A percentile compares a stretch with the other conserved stretches of the same genome.
Conservation (phyloP, 2,888 invertebrate species). For the Yponomeuta cagnagella region DNA sequence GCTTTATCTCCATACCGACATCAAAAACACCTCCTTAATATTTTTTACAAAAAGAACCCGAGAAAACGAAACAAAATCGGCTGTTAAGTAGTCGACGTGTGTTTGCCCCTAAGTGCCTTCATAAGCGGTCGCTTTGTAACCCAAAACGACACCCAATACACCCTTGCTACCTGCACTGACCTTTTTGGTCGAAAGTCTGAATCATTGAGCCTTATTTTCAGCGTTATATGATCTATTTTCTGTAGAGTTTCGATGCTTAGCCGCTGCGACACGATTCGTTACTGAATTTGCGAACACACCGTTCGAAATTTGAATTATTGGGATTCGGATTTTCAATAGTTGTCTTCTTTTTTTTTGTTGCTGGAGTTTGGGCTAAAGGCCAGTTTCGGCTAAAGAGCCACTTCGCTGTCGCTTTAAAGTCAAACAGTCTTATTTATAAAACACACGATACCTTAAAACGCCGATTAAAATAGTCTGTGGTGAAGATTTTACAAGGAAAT, state of each 20-base stretch:
- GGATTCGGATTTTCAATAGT: slow-evolving; percentile 24
- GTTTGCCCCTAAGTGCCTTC: slow-evolving; percentile 10
- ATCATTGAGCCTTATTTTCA: slow-evolving; percentile 3
- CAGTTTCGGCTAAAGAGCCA: not conserved
- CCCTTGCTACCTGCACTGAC: slow-evolving; percentile 14
- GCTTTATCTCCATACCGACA: not conserved
- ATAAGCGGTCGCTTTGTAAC: slow-evolving; percentile 33
- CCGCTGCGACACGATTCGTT: slow-evolving; percentile 54
- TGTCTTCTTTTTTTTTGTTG: not conserved
- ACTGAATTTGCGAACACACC: slow-evolving; percentile 54
- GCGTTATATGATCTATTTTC: not conserved
- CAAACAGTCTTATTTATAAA: not conserved
- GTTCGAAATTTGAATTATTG: slow-evolving; percentile 62
- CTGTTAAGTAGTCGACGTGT: slow-evolving; percentile 8
- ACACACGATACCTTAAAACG: too few relatives aligned
- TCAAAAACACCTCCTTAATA: not conserved
- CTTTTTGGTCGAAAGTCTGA: not conserved
- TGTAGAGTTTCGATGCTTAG: slow-evolving; percentile 18
- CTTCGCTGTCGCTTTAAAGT: not conserved
- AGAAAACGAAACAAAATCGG: slow-evolving; percentile 5
- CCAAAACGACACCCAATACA: slow-evolving; percentile 27
- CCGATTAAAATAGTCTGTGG: too few relatives aligned
- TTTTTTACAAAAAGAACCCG: not conserved
- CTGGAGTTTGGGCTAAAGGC: not conserved
- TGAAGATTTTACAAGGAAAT: too few relatives aligned